phyloP scores from a whole-genome alignment of 2,797 vertebrate species.

The Luscinia megarhynchos region DNA sequence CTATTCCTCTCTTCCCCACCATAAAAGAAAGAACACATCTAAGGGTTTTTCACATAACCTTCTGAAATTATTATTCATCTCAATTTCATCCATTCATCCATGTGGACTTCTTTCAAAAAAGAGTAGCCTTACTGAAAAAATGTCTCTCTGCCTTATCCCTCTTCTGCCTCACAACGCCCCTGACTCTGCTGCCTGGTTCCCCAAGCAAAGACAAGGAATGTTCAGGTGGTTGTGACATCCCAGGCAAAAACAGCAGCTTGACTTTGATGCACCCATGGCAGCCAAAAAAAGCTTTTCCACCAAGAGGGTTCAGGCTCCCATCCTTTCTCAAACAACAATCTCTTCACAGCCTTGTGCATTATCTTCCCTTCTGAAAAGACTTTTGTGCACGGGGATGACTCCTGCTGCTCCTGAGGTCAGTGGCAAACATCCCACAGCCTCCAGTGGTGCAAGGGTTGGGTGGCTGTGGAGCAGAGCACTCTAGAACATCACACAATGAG shows the following conservation, averaged over 20 bases:
- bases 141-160: not conserved
- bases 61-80: not conserved
- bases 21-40: not conserved
- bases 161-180: not conserved
- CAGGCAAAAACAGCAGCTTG: not conserved
- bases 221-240: not conserved
- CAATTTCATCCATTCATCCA: not conserved
- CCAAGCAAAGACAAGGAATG: not conserved
- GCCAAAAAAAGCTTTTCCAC: not conserved
- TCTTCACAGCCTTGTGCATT: slow-evolving; percentile 29
- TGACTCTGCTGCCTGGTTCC: not conserved
- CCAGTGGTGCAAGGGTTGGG: not conserved
- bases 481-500: slow-evolving; percentile 39
- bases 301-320: not conserved
- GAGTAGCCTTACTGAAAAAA: not conserved
- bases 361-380: slow-evolving; percentile 49
- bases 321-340: not conserved
- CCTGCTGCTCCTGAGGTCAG: slow-evolving; percentile 49
- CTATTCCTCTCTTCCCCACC: not conserved
- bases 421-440: not conserved
- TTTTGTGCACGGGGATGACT: not conserved
- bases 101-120: not conserved
- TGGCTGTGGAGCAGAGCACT: not conserved
- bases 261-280: not conserved
- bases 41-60: not conserved